phyloP scores from a whole-genome alignment of 2,888 invertebrate species.

The Helleia helle region DNA sequence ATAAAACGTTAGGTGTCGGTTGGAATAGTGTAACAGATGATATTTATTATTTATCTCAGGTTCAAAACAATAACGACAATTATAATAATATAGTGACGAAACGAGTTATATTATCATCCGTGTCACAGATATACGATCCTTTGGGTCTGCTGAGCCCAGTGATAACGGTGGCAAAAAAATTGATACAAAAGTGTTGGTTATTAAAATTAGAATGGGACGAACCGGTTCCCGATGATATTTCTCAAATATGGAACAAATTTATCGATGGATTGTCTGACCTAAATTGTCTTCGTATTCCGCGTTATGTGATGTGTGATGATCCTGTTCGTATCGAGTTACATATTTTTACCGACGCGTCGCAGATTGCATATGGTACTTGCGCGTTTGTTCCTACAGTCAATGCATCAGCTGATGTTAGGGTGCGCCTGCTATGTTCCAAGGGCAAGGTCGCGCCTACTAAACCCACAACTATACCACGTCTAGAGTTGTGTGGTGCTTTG shows the following conservation, averaged over 20 bases:
- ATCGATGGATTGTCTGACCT: neutral
- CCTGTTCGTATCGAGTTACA: constrained; percentile 12
- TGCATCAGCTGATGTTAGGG: constrained; percentile 7
- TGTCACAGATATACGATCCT: constrained; percentile 22
- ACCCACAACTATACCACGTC: constrained; percentile 21
- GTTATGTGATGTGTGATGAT: neutral
- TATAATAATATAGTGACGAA: constrained; percentile 7
- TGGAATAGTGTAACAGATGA: constrained; percentile 14
- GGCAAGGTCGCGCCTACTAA: constrained; percentile 24
- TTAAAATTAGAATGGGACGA: constrained; percentile 1
- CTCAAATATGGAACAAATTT: neutral
- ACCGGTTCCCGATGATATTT: neutral
- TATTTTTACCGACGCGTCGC: constrained; percentile 21
- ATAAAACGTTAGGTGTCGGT: constrained; percentile 15
- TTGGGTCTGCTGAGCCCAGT: constrained; percentile 19
- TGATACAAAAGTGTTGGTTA: constrained; percentile 15
- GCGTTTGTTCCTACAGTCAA: constrained; percentile 19
- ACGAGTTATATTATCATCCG: constrained; percentile 16
- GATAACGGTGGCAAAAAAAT: constrained; percentile 18
- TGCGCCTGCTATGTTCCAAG: constrained; percentile 23
- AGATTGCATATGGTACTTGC: constrained; percentile 22
- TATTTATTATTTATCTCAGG: constrained; percentile 12
- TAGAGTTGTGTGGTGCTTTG: constrained; percentile 25
- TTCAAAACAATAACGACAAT: no score
- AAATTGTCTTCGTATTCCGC: neutral